Percentiles rank a stretch among this genome's conserved stretches.
Conservation (phyloP, 2,113 vertebrate genomes). For the Aphelocoma coerulescens region DNA sequence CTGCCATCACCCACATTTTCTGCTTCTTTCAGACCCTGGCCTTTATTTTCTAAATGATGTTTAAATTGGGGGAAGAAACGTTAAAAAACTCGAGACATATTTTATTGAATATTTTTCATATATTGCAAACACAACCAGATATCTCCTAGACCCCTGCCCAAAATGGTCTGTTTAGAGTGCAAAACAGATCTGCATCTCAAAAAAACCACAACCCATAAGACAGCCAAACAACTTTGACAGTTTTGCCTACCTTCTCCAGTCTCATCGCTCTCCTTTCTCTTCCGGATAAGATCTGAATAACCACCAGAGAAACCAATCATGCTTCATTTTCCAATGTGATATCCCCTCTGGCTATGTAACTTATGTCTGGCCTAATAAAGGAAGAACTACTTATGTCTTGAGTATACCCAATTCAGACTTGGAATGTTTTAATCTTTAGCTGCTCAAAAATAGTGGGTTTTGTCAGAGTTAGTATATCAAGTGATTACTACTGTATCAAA, state of each 20-base stretch:
- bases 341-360: neutral
- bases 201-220: too few relatives aligned
- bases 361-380: neutral
- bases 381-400: neutral
- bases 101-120: neutral
- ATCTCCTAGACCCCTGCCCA: neutral
- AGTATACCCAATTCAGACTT: neutral
- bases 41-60: neutral
- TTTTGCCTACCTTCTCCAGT: neutral
- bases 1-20: neutral
- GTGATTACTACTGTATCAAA: neutral
- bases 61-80: neutral
- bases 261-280: neutral
- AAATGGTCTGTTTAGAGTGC: neutral
- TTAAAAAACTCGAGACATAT: accelerated
- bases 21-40: neutral
- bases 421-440: neutral
- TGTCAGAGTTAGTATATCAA: neutral
- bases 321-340: neutral
- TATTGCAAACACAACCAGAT: neutral
- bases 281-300: neutral
- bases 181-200: neutral
- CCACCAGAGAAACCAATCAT: neutral
- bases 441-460: neutral
- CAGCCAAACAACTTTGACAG: neutral